phyloP scores from a whole-genome alignment of 2,113 vertebrate species.

The Oenanthe oenanthe region DNA sequence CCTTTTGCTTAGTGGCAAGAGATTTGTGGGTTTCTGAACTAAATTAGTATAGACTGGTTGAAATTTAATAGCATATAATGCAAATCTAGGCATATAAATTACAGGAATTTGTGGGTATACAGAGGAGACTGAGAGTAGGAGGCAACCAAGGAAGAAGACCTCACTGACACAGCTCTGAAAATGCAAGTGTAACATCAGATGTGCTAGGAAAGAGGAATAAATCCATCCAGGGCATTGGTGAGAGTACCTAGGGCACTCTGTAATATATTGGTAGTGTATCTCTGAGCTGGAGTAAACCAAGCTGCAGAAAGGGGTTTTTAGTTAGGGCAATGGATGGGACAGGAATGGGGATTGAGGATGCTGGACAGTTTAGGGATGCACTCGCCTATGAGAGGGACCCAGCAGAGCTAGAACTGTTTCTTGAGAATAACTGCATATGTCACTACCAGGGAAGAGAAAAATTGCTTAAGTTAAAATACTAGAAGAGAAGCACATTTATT shows the following conservation, averaged over 20 bases:
- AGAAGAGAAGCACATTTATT: not conserved
- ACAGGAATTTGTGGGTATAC: not conserved
- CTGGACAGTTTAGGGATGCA: accelerated
- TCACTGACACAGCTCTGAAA: not conserved
- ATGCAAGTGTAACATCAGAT: not conserved
- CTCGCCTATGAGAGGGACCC: not conserved
- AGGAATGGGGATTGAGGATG: not conserved
- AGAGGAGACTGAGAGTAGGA: not conserved
- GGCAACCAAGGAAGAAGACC: not conserved
- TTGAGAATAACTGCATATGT: not conserved
- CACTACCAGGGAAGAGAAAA: not conserved
- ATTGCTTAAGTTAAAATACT: not conserved
- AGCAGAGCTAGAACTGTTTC: not conserved
- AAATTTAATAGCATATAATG: not conserved
- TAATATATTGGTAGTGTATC: not conserved
- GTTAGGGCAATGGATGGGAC: not conserved
- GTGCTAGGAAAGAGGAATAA: not conserved
- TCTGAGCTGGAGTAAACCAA: not conserved
- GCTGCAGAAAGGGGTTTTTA: not conserved
- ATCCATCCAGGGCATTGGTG: not conserved
- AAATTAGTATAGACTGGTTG: not conserved
- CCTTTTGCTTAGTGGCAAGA: not conserved
- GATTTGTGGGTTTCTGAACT: not conserved
- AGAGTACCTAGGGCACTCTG: not conserved
- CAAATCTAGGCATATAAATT: not conserved